A percentile compares a stretch with the other conserved stretches of the same genome.
phyloP scores from a whole-genome alignment of 2,888 invertebrate species.

The Lasius fuliginosus region DNA sequence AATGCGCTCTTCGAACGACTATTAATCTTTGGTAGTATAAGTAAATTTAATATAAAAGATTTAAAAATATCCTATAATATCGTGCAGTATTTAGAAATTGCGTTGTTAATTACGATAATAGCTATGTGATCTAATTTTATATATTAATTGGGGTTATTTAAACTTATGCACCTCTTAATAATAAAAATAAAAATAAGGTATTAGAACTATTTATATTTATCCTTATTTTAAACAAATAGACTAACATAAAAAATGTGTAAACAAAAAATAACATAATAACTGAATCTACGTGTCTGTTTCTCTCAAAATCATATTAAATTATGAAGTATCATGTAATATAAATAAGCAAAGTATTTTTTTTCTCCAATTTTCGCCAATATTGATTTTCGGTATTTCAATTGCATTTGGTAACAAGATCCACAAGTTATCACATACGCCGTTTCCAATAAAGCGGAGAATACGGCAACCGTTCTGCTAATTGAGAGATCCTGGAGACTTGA shows the following conservation, averaged over 20 bases:
- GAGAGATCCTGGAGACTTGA: constrained; percentile 53
- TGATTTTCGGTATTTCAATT: not conserved
- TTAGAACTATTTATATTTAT: not conserved
- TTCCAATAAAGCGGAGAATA: not conserved
- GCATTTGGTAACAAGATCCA: constrained; percentile 14
- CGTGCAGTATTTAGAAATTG: constrained; percentile 5
- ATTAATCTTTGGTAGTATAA: constrained; percentile 34
- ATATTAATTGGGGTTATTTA: not conserved
- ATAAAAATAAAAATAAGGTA: not conserved
- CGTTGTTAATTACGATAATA: constrained; percentile 17
- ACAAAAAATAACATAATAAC: not conserved
- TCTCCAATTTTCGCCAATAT: not conserved
- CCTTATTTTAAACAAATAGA: not conserved
- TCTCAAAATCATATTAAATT: constrained; percentile 14
- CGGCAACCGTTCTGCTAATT: constrained; percentile 49
- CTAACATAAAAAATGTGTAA: not conserved
- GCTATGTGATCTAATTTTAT: not conserved
- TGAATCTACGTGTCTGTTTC: not conserved
- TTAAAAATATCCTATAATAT: not conserved
- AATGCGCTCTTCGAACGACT: constrained; percentile 2
- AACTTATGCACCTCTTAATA: not conserved
- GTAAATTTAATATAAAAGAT: constrained; percentile 10
- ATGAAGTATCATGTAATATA: not conserved
- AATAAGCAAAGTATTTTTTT: not conserved
- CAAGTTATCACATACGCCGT: not conserved